Evolutionary conservation across 1,140 invertebrate genomes (phyloP), one percentile per base, ranked within the genome.

Genomic region (Drosophila parvula): DNA sequence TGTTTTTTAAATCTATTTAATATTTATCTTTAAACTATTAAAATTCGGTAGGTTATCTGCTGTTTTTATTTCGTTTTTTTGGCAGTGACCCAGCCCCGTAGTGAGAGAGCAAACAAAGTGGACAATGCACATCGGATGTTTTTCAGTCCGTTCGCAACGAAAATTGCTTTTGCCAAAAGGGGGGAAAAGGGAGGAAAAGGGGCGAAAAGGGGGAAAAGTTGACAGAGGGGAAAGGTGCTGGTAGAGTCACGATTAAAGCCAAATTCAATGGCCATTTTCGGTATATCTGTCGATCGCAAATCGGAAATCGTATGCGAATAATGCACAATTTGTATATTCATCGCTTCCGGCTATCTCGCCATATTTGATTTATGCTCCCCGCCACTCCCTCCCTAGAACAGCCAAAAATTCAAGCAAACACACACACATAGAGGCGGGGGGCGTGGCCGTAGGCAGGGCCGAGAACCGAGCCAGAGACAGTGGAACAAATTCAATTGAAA

Each of bases 401-500:
- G 11, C 27, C 27, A 48, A 57, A 74, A 69, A 62, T 47, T 28
- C 71, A 64, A 34, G 30, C 40, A 30, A 38, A 61, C 64, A 67
- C 57, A 47, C 44, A 44, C 6, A 12, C 14, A 45, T 30, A 61
- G 27, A 53, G 38, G 30, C 47, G n/a, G 40, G 36, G 28, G 41
- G 58, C 69, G 34, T 50, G 70, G 48, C 40, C 16, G 22, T 16
- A 22, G 34, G 48, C 32, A 36, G 30, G 18, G 10, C 9, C 16
- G 0, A 55, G 38, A 55, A 55, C 53, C 41, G 28, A 14, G n/a
- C 18, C 41, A 74, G 69, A 69, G 68, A 63, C 68, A 84, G 50
- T 74, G 77, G 56, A 51, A 73, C 53, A 86, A 81, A 79, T 78
- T 85, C 82, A 86, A 86, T 86, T 86, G 79, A 86, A 79, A 86